Evolutionary conservation across 64 coral and sea anemone genomes (phyloP).

Genomic region (Orbicella faveolata): DNA sequence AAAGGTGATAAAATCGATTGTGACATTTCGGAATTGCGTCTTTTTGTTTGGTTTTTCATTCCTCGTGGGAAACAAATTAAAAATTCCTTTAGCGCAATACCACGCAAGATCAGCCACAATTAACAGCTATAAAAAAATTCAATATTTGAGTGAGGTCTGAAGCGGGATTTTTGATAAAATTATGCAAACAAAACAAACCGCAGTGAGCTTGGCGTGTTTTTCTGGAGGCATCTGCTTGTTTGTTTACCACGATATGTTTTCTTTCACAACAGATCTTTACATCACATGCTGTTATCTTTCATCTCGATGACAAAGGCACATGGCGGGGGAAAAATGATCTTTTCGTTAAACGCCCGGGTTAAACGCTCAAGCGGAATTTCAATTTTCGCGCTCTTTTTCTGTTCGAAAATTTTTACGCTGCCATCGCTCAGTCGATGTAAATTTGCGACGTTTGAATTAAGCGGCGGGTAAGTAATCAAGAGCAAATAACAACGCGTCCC

Average conservation of each 20-base stretch:
- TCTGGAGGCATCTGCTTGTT: conserved; percentile 9
- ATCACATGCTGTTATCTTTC: not conserved
- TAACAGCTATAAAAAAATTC: not conserved
- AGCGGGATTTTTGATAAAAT: not conserved
- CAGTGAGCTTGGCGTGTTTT: conserved; percentile 15
- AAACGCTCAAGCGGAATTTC: conserved; percentile 12
- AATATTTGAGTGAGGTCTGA: not conserved
- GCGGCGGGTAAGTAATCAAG: not conserved
- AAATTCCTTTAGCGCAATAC: not conserved
- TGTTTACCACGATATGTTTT: conserved; percentile 20
- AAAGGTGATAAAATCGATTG: not conserved
- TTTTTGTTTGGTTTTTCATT: not conserved
- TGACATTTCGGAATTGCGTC: not conserved
- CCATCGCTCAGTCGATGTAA: not conserved
- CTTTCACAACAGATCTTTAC: conserved; percentile 2
- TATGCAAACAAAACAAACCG: not conserved
- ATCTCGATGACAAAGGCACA: not conserved
- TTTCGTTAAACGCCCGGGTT: not conserved
- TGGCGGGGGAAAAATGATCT: not conserved
- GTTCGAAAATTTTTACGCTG: not conserved
- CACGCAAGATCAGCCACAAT: not conserved
- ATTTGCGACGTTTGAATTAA: not conserved
- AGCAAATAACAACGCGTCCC: conserved; percentile 9
- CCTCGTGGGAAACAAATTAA: conserved; percentile 7
- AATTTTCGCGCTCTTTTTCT: not conserved